Evolutionary conservation across 2,113 vertebrate genomes (phyloP).

Genomic region (Burhinus oedicnemus): DNA sequence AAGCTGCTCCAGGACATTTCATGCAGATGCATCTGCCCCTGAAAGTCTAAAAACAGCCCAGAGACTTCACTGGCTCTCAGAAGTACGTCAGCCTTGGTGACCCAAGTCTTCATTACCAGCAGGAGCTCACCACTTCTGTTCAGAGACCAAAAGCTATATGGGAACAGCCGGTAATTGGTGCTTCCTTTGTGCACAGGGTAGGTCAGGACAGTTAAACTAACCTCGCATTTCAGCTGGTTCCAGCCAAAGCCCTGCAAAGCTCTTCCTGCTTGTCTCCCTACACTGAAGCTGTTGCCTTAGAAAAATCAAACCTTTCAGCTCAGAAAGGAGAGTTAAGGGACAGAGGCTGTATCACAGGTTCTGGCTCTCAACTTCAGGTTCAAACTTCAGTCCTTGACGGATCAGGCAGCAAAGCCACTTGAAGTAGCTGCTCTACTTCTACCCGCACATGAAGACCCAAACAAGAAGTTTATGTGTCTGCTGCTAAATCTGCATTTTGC

Average conservation of each 20-base stretch:
- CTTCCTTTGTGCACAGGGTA: neutral
- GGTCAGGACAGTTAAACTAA: neutral
- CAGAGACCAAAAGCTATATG: neutral
- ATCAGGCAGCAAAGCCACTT: neutral
- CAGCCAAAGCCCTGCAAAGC: neutral
- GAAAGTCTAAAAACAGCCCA: conserved; percentile 12
- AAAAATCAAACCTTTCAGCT: neutral
- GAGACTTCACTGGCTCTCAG: neutral
- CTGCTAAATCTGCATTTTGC: neutral
- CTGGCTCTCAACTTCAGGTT: neutral
- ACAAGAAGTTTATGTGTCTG: accelerated
- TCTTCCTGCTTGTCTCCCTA: accelerated
- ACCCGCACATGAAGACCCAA: neutral
- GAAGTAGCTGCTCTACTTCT: neutral
- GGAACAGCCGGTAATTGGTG: neutral
- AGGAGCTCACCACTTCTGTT: neutral
- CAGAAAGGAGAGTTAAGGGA: neutral
- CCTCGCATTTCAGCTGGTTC: neutral
- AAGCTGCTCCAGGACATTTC: neutral
- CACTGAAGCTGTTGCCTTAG: neutral
- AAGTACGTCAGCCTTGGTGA: neutral
- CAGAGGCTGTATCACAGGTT: neutral
- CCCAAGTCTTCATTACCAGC: neutral
- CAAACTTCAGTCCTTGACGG: neutral
- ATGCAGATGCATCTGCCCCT: neutral